phyloP scores from a whole-genome alignment of 64 coral and sea anemone species.

The Stylophora pistillata region DNA sequence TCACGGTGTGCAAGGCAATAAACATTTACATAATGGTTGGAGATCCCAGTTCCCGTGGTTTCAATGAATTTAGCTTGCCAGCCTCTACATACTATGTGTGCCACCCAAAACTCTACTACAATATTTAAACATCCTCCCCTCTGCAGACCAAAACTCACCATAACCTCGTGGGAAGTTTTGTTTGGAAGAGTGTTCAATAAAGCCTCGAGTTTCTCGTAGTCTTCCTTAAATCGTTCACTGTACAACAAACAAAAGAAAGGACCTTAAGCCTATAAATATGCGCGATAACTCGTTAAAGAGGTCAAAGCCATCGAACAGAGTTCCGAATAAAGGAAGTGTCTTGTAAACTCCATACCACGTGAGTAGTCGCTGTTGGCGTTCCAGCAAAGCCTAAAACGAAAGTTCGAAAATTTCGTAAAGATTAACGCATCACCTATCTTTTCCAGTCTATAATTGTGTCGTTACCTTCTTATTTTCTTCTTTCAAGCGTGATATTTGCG shows the following conservation, averaged over 20 bases:
- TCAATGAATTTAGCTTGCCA: too few relatives aligned
- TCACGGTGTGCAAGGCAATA: too few relatives aligned
- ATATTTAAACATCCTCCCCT: too few relatives aligned
- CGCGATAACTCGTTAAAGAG: background rate
- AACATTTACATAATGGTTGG: too few relatives aligned
- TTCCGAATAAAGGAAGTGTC: background rate
- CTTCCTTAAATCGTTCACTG: conserved; percentile 83
- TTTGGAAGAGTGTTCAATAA: conserved; percentile 61
- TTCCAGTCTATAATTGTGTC: background rate
- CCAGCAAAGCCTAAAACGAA: conserved; percentile 48
- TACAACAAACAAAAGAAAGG: background rate
- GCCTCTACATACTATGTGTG: too few relatives aligned
- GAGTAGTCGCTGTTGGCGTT: conserved; percentile 35
- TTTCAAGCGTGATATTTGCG: conserved; percentile 74
- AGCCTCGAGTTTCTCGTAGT: conserved; percentile 84
- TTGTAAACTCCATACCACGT: conserved; percentile 15
- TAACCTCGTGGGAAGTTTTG: conserved; percentile 84
- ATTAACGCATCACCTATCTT: background rate
- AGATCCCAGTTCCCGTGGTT: too few relatives aligned
- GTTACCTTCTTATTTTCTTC: conserved; percentile 83
- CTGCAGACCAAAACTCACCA: conserved; percentile 47
- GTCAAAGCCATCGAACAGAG: background rate
- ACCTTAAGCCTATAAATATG: background rate
- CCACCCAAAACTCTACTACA: too few relatives aligned
- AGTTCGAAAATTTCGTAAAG: background rate